Evolutionary conservation across 1,140 invertebrate genomes (phyloP).

Genomic region (Eufriesea mexicana): DNA sequence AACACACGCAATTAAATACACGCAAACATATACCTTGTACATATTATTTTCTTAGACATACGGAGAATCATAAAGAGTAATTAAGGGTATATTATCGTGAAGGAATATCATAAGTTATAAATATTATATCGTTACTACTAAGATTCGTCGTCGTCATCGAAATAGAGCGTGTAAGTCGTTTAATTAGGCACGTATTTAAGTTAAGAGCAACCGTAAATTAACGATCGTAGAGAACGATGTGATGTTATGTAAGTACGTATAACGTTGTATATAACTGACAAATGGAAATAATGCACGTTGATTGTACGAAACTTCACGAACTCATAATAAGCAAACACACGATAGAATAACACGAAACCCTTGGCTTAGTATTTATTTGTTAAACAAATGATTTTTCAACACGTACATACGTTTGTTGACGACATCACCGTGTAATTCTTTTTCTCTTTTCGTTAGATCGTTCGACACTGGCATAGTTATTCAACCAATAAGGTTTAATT

Average conservation of each 20-base stretch:
- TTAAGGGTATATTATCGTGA: slow-evolving; percentile 49
- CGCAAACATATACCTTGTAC: slow-evolving; percentile 18
- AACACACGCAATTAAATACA: neutral
- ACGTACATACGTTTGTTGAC: neutral
- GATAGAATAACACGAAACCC: neutral
- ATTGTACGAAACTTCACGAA: slow-evolving; percentile 14
- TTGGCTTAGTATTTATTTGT: slow-evolving; percentile 39
- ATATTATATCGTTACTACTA: slow-evolving; percentile 19
- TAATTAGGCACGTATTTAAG: slow-evolving; percentile 33
- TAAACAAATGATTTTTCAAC: neutral
- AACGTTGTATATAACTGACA: slow-evolving; percentile 80
- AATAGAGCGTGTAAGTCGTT: slow-evolving; percentile 29
- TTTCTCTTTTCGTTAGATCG: neutral
- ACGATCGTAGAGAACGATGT: slow-evolving; percentile 80
- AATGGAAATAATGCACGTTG: slow-evolving; percentile 68
- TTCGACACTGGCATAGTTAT: neutral
- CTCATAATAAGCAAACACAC: slow-evolving; percentile 4
- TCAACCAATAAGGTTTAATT: too few relatives aligned
- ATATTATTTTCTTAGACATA: slow-evolving; percentile 21
- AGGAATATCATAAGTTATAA: slow-evolving; percentile 23
- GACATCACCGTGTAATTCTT: neutral
- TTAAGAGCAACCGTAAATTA: slow-evolving; percentile 73
- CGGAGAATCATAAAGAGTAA: slow-evolving; percentile 14
- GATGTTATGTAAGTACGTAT: slow-evolving; percentile 81
- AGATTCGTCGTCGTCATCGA: slow-evolving; percentile 41